These are phyloP conservation scores for Apistogramma diplotaenia DNA, from an alignment of 2,113 vertebrate genomes.

Conservation along the genomic window DNA sequence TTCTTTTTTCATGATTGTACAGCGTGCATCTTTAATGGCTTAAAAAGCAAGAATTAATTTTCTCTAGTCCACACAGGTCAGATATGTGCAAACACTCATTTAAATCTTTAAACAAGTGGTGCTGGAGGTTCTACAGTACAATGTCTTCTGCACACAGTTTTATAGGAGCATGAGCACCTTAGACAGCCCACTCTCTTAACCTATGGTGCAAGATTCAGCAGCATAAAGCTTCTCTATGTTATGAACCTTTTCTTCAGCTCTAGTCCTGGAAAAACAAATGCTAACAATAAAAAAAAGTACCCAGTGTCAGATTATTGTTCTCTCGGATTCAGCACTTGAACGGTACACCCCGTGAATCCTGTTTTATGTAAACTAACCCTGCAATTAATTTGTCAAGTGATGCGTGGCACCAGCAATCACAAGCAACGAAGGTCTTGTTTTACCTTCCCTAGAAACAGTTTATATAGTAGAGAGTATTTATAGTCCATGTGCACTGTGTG, in stretches of 20 bases:
- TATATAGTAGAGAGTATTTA: slow-evolving; percentile 17
- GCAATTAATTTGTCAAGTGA: slow-evolving; percentile 36
- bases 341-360: background rate
- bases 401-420: background rate
- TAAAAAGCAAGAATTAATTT: background rate
- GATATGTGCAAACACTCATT: background rate
- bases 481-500: background rate
- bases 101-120: background rate
- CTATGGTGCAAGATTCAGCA: background rate
- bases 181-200: background rate
- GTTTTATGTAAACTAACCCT: slow-evolving; percentile 25
- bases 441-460: slow-evolving; percentile 28
- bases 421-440: slow-evolving; percentile 17
- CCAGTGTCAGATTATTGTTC: slow-evolving; percentile 12
- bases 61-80: background rate
- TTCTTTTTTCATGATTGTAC: background rate
- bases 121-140: background rate
- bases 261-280: background rate
- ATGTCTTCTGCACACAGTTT: background rate
- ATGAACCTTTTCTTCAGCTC: background rate
- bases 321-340: slow-evolving; percentile 11
- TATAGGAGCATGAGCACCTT: background rate
- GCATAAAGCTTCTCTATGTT: background rate
- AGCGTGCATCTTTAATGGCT: background rate
- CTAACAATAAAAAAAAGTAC: background rate